Conservation (phyloP, 2,888 invertebrate species). For the Copidosoma aretas region DNA sequence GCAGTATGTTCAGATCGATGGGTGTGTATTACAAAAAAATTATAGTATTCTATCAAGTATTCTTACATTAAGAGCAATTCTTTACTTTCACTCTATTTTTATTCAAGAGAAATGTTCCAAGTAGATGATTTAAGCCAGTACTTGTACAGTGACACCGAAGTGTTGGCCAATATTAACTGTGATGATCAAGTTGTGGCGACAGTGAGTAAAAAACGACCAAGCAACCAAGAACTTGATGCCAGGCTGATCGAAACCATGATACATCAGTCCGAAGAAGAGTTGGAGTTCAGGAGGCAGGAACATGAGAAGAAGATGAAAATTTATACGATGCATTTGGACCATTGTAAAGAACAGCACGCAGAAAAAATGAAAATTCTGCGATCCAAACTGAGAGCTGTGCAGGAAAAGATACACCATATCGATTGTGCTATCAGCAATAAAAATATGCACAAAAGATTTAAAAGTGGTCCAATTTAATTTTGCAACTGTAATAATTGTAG, state of each 20-base stretch:
- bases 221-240: conserved; percentile 15
- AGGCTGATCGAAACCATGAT: conserved; percentile 5
- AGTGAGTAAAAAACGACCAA: conserved; percentile 7
- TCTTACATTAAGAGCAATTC: neutral
- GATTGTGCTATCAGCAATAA: conserved; percentile 29
- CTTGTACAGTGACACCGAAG: neutral
- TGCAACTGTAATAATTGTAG: no score
- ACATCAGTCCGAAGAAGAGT: conserved; percentile 16
- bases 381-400: conserved; percentile 4
- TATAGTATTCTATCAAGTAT: neutral
- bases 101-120: conserved; percentile 11
- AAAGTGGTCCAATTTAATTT: conserved; percentile 33
- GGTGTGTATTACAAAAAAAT: conserved; percentile 3
- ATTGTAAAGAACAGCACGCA: conserved; percentile 27
- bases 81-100: neutral
- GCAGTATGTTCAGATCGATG: conserved; percentile 14
- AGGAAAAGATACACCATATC: conserved; percentile 24
- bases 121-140: conserved; percentile 3
- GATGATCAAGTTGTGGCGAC: neutral
- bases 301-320: conserved; percentile 31
- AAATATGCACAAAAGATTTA: conserved; percentile 30
- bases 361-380: conserved; percentile 37
- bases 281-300: conserved; percentile 32
- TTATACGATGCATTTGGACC: conserved; percentile 20
- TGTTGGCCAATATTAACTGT: neutral